phyloP scores from a whole-genome alignment of 2,888 invertebrate genomes.

The Mesopsocus fuscifrons region DNA sequence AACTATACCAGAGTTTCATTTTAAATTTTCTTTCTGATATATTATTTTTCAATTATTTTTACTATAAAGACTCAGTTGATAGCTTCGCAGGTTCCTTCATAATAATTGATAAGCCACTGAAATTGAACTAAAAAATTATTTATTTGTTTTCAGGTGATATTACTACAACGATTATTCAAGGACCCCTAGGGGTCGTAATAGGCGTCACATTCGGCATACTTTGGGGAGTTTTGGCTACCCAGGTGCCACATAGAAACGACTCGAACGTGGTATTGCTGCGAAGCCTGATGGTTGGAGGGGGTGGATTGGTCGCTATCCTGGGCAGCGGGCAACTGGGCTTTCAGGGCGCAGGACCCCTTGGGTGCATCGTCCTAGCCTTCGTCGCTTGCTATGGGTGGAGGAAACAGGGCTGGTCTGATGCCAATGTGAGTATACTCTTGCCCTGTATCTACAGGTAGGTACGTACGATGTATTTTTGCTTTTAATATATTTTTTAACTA shows the following conservation, averaged over 20 bases:
- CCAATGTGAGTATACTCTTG: slow-evolving; percentile 18
- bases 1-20: not conserved
- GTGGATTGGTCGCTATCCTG: slow-evolving; percentile 41
- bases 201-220: slow-evolving; percentile 39
- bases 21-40: not conserved
- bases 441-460: not conserved
- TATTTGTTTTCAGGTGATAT: slow-evolving; percentile 13
- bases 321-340: slow-evolving; percentile 37
- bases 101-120: no score
- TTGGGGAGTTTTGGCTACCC: slow-evolving; percentile 38
- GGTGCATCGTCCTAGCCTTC: slow-evolving; percentile 33
- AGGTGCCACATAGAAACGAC: slow-evolving; percentile 34
- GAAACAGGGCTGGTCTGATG: slow-evolving; percentile 21
- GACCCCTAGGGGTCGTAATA: slow-evolving; percentile 37
- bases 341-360: slow-evolving; percentile 42
- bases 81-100: no score
- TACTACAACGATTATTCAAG: slow-evolving; percentile 30
- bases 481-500: no score
- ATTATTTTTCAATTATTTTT: no score
- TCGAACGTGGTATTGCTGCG: slow-evolving; percentile 24
- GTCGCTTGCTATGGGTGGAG: slow-evolving; percentile 34
- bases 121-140: no score
- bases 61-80: no score
- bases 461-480: not conserved
- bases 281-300: slow-evolving; percentile 34